Conservation (phyloP, 2,113 vertebrate species). For the Menura novaehollandiae region DNA sequence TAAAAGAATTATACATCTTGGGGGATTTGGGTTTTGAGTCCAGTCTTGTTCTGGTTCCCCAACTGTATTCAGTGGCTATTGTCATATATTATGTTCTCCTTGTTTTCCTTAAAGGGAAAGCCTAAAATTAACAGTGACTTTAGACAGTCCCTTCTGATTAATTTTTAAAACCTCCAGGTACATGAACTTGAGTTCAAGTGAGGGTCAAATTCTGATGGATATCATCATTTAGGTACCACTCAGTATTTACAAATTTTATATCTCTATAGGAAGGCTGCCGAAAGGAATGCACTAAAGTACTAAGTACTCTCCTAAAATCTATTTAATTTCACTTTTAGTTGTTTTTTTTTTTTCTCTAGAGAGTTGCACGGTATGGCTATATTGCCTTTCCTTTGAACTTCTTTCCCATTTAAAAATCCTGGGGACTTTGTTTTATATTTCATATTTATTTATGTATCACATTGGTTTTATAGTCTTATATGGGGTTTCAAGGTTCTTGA, state of each 20-base stretch:
- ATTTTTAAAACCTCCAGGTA: not conserved
- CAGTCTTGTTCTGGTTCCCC: fast-evolving
- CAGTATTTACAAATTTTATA: not conserved
- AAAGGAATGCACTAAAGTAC: not conserved
- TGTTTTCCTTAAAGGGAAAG: not conserved
- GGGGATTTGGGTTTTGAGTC: not conserved
- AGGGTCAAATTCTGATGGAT: not conserved
- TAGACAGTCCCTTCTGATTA: not conserved
- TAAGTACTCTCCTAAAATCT: not conserved
- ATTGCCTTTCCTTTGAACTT: not conserved
- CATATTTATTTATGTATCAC: not conserved
- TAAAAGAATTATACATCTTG: not conserved
- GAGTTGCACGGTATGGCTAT: not conserved
- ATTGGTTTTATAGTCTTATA: not conserved
- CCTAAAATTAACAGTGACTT: not conserved
- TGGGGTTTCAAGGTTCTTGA: not conserved
- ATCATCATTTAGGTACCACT: not conserved
- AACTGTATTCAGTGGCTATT: not conserved
- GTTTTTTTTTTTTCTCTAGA: not conserved
- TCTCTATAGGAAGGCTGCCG: not conserved
- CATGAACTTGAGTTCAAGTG: not conserved
- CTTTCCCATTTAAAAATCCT: not conserved
- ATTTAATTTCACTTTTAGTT: not conserved
- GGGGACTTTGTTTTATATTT: not conserved
- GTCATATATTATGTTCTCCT: not conserved